Evolutionary conservation across 1,140 invertebrate species (phyloP).

Genomic region (Melitaea cinxia): DNA sequence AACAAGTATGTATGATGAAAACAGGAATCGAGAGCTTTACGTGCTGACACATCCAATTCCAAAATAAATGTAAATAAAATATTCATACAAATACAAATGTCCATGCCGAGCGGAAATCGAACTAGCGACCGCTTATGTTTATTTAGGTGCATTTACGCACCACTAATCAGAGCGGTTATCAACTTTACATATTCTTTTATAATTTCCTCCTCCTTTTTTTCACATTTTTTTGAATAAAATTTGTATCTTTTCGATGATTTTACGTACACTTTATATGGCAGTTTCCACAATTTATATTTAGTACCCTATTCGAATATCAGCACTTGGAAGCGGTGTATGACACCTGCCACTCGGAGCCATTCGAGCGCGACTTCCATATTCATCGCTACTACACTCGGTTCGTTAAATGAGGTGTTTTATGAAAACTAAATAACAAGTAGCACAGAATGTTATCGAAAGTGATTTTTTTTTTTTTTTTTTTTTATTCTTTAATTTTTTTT

Average conservation of each 20-base stretch:
- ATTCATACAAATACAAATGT: too few species aligned
- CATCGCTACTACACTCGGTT: constrained; percentile 12
- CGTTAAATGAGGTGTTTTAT: constrained; percentile 2
- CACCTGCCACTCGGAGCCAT: constrained; percentile 16
- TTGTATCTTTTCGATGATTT: neutral
- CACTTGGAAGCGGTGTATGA: constrained; percentile 18
- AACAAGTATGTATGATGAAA: too few species aligned
- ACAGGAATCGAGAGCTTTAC: too few species aligned
- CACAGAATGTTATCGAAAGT: neutral
- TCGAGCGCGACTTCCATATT: constrained; percentile 15
- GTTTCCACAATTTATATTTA: constrained; percentile 13
- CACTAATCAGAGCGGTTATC: too few species aligned
- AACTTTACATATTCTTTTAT: too few species aligned
- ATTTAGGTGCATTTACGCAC: too few species aligned
- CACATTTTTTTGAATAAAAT: neutral
- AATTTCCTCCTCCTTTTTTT: too few species aligned
- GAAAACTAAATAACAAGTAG: neutral
- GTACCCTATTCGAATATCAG: constrained; percentile 3
- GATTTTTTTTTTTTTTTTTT: neutral
- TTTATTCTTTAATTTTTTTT: too few species aligned
- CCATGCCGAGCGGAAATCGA: too few species aligned
- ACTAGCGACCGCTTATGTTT: too few species aligned
- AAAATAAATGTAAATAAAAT: too few species aligned
- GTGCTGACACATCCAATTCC: too few species aligned
- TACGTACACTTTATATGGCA: constrained; percentile 3